phyloP scores from a whole-genome alignment of 2,113 vertebrate genomes.

The human region GRCh38 chr15:45288501-45289000 shows the following conservation, averaged over 20 bases:
- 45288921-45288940: neutral
- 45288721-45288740: neutral
- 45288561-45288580: neutral
- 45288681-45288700: neutral
- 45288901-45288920: neutral
- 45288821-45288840: neutral
- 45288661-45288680: neutral
- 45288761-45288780: neutral
- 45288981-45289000: too few species aligned
- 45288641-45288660: too few species aligned
- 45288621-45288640: neutral
- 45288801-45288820: neutral
- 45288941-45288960: too few species aligned
- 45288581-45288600: neutral
- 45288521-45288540: neutral
- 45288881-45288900: neutral
- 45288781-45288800: neutral
- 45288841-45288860: neutral
- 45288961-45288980: too few species aligned
- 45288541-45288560: neutral
- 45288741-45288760: neutral
- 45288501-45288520: neutral
- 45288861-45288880: neutral
- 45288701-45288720: neutral
- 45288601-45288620: neutral